A percentile compares a stretch with the other conserved stretches of the same genome.
phyloP scores from a whole-genome alignment of 2,888 invertebrate species.

The Unio delphinus region DNA sequence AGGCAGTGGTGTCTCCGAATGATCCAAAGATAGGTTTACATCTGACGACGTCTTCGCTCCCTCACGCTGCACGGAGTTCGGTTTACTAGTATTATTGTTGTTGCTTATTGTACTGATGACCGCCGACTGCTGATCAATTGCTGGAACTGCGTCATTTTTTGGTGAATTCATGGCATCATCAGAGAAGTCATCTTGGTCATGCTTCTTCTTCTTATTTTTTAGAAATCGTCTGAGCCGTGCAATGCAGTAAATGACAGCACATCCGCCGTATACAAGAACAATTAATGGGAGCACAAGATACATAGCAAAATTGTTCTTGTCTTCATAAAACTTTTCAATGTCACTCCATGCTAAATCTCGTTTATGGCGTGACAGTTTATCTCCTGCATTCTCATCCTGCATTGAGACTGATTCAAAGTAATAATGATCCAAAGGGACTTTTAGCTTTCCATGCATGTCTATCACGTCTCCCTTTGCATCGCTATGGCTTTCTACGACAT shows the following conservation, averaged over 20 bases:
- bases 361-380: slow-evolving; percentile 15
- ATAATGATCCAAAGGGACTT: no score
- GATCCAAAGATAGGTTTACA: slow-evolving; percentile 29
- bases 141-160: not conserved
- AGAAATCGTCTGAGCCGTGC: slow-evolving; percentile 41
- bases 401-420: no score
- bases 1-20: slow-evolving; percentile 31
- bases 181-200: slow-evolving; percentile 4
- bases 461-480: no score
- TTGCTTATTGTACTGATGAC: slow-evolving; percentile 3
- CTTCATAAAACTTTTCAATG: slow-evolving; percentile 46
- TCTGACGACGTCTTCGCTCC: slow-evolving; percentile 34
- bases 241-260: slow-evolving; percentile 50
- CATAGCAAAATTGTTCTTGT: slow-evolving; percentile 55
- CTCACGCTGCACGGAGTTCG: slow-evolving; percentile 5
- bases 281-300: slow-evolving; percentile 47
- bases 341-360: slow-evolving; percentile 33
- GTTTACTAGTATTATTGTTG: slow-evolving; percentile 8
- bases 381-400: not conserved
- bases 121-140: not conserved
- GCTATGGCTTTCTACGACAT: no score
- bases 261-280: slow-evolving; percentile 51
- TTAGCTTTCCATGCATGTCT: not conserved
- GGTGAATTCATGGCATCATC: not conserved
- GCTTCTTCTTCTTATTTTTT: slow-evolving; percentile 30